phyloP scores from a whole-genome alignment of 2,113 vertebrate species.

The Pavo muticus region DNA sequence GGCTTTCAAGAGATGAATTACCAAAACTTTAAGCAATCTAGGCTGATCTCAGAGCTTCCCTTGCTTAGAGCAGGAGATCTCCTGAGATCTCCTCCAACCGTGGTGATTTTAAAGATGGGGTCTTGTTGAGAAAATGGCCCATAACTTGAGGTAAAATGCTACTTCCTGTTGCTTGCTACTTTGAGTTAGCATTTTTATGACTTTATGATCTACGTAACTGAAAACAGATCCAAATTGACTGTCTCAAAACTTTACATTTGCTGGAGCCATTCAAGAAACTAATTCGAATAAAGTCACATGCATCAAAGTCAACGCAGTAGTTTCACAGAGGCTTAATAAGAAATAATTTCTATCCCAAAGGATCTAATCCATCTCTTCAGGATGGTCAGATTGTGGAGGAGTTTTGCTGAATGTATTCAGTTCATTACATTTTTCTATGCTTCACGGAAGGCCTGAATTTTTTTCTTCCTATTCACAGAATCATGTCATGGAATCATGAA shows the following conservation, averaged over 20 bases:
- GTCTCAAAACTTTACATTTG: neutral
- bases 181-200: rapidly evolving
- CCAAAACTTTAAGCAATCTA: neutral
- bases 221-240: neutral
- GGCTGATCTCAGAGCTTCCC: neutral
- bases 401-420: neutral
- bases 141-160: neutral
- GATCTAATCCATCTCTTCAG: neutral
- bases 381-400: neutral
- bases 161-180: neutral
- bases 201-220: neutral
- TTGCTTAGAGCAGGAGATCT: neutral
- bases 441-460: neutral
- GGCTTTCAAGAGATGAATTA: neutral
- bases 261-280: neutral
- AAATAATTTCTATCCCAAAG: neutral
- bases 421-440: neutral
- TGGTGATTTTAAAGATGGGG: neutral
- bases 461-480: no score
- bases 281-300: neutral
- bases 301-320: neutral
- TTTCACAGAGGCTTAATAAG: neutral
- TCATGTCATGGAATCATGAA: no score
- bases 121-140: neutral
- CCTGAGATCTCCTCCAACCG: neutral